phyloP scores from a whole-genome alignment of 1,140 invertebrate species.

The Dinoponera quadriceps region DNA sequence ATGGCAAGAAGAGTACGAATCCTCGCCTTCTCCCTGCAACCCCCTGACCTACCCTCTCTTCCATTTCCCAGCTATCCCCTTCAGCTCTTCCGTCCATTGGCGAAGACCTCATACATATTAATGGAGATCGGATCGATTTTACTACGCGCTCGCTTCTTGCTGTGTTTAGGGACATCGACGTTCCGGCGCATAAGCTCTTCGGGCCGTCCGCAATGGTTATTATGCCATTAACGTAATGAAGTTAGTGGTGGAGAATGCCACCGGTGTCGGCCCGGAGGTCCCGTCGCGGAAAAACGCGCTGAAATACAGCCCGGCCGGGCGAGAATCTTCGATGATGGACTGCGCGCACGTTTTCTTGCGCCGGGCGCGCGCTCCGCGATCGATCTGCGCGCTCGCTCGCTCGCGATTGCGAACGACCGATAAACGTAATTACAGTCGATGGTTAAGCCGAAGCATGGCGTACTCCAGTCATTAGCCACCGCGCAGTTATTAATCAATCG shows the following conservation, averaged over 20 bases:
- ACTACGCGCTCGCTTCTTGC: conserved; percentile 67
- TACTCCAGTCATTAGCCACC: background rate
- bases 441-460: background rate
- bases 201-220: conserved; percentile 81
- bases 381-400: background rate
- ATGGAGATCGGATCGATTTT: conserved; percentile 81
- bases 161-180: conserved; percentile 78
- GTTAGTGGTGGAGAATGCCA: conserved; percentile 74
- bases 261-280: conserved; percentile 1
- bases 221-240: conserved; percentile 85
- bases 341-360: conserved; percentile 60
- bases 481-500: conserved; percentile 8
- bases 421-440: conserved; percentile 24
- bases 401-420: background rate
- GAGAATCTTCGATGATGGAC: conserved; percentile 57
- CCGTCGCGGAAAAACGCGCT: conserved; percentile 60
- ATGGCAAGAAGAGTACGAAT: conserved; percentile 54
- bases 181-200: conserved; percentile 80
- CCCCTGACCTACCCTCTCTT: background rate
- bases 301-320: conserved; percentile 30
- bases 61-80: background rate
- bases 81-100: conserved; percentile 44
- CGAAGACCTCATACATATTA: conserved; percentile 84
- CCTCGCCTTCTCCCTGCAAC: conserved; percentile 21
- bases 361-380: conserved; percentile 11